Evolutionary conservation across 2,797 vertebrate species (phyloP).

Genomic region (Garrulus glandarius): DNA sequence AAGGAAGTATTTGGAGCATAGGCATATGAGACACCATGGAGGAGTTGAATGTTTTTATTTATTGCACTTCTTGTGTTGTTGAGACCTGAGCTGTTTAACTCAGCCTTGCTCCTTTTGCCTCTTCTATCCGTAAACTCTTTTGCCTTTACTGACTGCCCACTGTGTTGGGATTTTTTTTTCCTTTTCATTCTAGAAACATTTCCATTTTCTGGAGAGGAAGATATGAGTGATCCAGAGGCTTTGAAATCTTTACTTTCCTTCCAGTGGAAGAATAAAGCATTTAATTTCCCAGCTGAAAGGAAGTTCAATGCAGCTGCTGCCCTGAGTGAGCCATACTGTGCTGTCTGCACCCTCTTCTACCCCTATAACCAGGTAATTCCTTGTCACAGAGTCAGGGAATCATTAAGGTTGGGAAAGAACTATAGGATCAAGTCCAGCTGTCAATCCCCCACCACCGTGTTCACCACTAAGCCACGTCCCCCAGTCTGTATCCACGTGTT

Average conservation of each 20-base stretch:
- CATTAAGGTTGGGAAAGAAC: background rate
- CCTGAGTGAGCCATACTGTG: conserved; percentile 86
- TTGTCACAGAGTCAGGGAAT: background rate
- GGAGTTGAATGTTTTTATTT: background rate
- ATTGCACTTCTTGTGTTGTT: background rate
- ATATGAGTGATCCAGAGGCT: conserved; percentile 75
- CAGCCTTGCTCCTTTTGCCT: background rate
- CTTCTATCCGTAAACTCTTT: background rate
- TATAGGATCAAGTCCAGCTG: background rate
- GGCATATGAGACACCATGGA: background rate
- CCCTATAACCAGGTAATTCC: conserved; percentile 87
- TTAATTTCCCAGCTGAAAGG: conserved; percentile 88
- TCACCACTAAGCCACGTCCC: background rate
- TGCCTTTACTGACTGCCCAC: background rate
- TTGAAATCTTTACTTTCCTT: conserved; percentile 84
- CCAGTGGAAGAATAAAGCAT: conserved; percentile 86
- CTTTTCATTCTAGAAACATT: conserved; percentile 76
- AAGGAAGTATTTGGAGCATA: background rate
- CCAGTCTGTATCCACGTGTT: background rate
- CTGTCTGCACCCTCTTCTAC: conserved; percentile 91
- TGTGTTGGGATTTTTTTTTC: background rate
- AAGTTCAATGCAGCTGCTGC: conserved; percentile 89
- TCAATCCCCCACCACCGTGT: rapidly evolving
- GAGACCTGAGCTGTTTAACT: background rate
- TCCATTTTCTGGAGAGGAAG: conserved; percentile 81